phyloP scores from a whole-genome alignment of 2,113 vertebrate species.

The Cyprinodon tularosa region DNA sequence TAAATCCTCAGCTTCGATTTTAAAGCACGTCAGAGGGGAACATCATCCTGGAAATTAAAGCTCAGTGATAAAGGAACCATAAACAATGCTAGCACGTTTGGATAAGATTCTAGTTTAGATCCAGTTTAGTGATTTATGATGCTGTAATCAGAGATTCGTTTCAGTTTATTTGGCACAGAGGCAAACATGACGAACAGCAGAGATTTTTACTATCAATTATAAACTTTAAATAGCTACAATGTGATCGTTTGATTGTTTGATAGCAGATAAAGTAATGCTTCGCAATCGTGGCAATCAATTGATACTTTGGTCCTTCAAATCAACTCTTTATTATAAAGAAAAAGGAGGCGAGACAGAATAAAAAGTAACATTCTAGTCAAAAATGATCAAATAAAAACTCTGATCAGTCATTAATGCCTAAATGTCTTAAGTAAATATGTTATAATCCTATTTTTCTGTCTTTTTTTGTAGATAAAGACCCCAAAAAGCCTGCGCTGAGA shows the following conservation, averaged over 20 bases:
- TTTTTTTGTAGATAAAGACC: slow-evolving; percentile 59
- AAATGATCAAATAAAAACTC: neutral
- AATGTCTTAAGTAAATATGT: neutral
- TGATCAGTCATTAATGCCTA: neutral
- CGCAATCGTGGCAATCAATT: neutral
- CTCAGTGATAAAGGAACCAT: neutral
- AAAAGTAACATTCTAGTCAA: neutral
- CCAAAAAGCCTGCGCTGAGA: slow-evolving; percentile 69
- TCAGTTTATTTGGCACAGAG: neutral
- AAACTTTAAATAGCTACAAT: neutral
- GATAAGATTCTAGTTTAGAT: neutral
- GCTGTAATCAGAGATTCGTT: neutral
- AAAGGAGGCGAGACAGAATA: too few relatives aligned
- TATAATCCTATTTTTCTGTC: too few relatives aligned
- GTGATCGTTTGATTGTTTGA: neutral
- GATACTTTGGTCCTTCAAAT: neutral
- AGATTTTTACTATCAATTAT: neutral
- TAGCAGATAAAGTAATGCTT: neutral
- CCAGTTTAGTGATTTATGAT: slow-evolving; percentile 7
- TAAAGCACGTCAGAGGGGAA: too few relatives aligned
- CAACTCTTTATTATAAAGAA: too few relatives aligned
- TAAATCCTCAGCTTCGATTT: too few relatives aligned
- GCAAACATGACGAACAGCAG: neutral
- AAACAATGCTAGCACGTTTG: neutral
- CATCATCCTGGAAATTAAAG: neutral